Evolutionary conservation across 2,888 invertebrate species (phyloP), one percentile per base, ranked within the genome.

Genomic region (Apodemia duryi): DNA sequence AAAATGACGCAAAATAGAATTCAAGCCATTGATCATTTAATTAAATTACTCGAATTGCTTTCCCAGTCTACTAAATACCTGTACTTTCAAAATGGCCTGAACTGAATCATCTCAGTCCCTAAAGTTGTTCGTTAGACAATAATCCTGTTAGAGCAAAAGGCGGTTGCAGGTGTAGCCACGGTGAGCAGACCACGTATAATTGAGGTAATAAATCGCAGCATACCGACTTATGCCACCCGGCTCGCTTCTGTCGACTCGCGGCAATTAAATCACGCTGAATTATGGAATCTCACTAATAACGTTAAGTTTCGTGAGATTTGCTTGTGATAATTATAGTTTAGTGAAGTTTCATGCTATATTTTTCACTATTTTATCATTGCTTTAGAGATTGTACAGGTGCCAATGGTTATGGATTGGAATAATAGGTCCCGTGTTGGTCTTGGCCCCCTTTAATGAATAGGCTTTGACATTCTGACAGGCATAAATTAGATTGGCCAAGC

Each of bases 261-360:
- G 84, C 89, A 87, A 88, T 90, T 88, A 90, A 89, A 91, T 84
- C 81, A 80, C 77, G 77, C 76, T 82, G 80, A 84, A 82, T 88
- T 87, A 83, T 80, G 81, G 81, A 80, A 77, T 79, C 77, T 77
- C 74, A 80, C 84, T 85, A 83, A 89, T 88, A 86, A 83, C 79
- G 51, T 67, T 66, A 63, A 46, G 49, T 60, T 65, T 54, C 54
- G 43, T 51, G 32, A 75, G 72, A 72, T 72, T 65, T 52, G 52
- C 29, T 62, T 9, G 28, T 29, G 54, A 54, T 54, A 54, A 54
- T 54, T 29, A 54, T 54, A 54, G 21, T 28, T 28, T 54, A 54
- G 54, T 28, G 74, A 73, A 76, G 75, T 75, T 61, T 61, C 2
- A 35, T 21, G 46, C 11, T 43, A 43, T 43, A 2, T 43, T 43